Evolutionary conservation across 1,140 invertebrate genomes (phyloP).

Genomic region (Schlechtendalia chinensis): DNA sequence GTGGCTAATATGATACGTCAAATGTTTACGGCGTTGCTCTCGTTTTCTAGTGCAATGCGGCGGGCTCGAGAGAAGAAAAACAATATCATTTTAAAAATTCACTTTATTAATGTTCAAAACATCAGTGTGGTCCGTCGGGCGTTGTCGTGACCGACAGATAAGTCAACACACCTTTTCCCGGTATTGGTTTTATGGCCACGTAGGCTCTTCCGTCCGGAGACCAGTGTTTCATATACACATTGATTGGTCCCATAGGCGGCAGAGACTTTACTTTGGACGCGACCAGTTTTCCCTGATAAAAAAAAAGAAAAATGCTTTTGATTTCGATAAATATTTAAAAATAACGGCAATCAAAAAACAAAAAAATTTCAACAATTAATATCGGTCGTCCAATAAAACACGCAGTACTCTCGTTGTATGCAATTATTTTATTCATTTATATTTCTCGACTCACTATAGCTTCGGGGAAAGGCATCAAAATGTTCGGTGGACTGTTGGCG

Average conservation of each 20-base stretch:
- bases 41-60: too few relatives aligned
- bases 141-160: slow-evolving; percentile 60
- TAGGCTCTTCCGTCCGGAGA: slow-evolving; percentile 60
- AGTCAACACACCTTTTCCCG: slow-evolving; percentile 59
- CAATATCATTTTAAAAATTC: too few relatives aligned
- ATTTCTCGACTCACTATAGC: slow-evolving; percentile 54
- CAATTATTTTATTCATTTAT: too few relatives aligned
- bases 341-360: too few relatives aligned
- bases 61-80: too few relatives aligned
- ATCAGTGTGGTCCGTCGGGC: background rate
- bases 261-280: slow-evolving; percentile 54
- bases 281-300: slow-evolving; percentile 54
- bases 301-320: too few relatives aligned
- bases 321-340: too few relatives aligned
- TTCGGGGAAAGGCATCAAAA: slow-evolving; percentile 57
- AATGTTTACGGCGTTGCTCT: too few relatives aligned
- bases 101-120: slow-evolving; percentile 14
- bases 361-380: too few relatives aligned
- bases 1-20: too few relatives aligned
- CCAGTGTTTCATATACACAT: slow-evolving; percentile 57
- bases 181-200: slow-evolving; percentile 58
- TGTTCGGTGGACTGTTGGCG: slow-evolving; percentile 56
- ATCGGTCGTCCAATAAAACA: too few relatives aligned
- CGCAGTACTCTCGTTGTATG: too few relatives aligned
- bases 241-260: slow-evolving; percentile 58